Conservation (phyloP, 2,888 invertebrate genomes). For the Choristoneura rosaceana region DNA sequence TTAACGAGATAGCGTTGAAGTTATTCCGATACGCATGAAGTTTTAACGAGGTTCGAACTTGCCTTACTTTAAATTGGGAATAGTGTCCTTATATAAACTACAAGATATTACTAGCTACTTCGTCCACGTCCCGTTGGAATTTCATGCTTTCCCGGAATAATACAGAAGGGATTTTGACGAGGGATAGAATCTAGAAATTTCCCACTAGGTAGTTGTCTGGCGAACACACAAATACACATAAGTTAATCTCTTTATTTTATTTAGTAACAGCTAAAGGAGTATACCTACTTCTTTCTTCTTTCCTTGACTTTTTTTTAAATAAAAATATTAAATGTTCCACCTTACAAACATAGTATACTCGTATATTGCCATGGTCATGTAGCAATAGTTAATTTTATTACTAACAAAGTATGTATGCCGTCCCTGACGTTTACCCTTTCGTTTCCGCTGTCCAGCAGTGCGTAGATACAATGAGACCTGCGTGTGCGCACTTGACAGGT, state of each 20-base stretch:
- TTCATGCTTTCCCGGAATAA: too few relatives aligned
- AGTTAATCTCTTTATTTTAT: too few relatives aligned
- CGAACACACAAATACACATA: too few relatives aligned
- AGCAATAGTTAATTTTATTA: slow-evolving; percentile 28
- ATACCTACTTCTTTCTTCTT: too few relatives aligned
- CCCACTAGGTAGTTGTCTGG: too few relatives aligned
- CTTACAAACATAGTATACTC: background rate
- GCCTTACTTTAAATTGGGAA: slow-evolving; percentile 35
- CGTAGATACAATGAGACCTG: slow-evolving; percentile 66
- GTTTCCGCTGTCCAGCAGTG: slow-evolving; percentile 60
- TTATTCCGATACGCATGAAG: slow-evolving; percentile 66
- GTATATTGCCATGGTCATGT: background rate
- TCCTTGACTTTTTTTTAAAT: too few relatives aligned
- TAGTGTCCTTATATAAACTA: slow-evolving; percentile 25
- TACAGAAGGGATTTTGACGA: too few relatives aligned
- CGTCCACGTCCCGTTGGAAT: too few relatives aligned
- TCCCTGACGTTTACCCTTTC: slow-evolving; percentile 60
- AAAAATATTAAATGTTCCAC: too few relatives aligned
- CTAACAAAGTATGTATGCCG: slow-evolving; percentile 47
- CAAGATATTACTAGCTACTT: too few relatives aligned
- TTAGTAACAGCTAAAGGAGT: too few relatives aligned
- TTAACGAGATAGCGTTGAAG: slow-evolving; percentile 59
- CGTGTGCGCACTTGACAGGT: slow-evolving; percentile 69
- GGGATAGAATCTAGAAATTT: too few relatives aligned
- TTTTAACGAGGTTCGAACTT: slow-evolving; percentile 65